Percentiles rank a stretch among this genome's conserved stretches.
phyloP scores from a whole-genome alignment of 2,113 vertebrate genomes.

The Octodon degus region DNA sequence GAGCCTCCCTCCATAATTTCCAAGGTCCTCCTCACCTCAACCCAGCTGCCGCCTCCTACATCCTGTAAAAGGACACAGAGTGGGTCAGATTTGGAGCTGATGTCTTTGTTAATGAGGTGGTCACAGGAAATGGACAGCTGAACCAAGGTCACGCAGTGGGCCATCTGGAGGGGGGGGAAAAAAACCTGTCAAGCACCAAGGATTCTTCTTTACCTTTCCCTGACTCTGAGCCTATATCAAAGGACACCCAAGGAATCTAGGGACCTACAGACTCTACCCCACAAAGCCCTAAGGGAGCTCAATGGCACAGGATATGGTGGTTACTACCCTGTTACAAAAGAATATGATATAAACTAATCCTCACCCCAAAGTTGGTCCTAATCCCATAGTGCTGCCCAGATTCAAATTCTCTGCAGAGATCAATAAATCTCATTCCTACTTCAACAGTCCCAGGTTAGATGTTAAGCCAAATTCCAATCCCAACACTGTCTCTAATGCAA shows the following conservation, averaged over 20 bases:
- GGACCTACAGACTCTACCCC: neutral
- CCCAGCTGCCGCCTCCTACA: constrained; percentile 89
- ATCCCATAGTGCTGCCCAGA: neutral
- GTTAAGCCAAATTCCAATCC: neutral
- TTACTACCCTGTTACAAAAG: neutral
- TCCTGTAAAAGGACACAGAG: constrained; percentile 93
- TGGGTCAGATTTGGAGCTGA: constrained; percentile 94
- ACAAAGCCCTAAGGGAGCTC: neutral
- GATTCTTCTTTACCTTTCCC: neutral
- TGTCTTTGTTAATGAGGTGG: constrained; percentile 93
- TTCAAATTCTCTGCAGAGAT: neutral
- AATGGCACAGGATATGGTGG: neutral
- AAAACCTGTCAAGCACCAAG: constrained; percentile 55
- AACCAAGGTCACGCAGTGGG: constrained; percentile 90
- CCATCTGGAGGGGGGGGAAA: constrained; percentile 88
- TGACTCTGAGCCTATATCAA: neutral
- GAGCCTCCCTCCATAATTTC: neutral
- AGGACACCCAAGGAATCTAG: neutral
- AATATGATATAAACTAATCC: neutral
- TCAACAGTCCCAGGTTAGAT: neutral
- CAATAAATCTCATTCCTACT: neutral
- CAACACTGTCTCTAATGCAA: neutral
- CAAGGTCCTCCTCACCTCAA: constrained; percentile 88
- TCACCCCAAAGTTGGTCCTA: neutral
- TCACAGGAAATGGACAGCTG: constrained; percentile 92